Percentiles rank a stretch among this genome's conserved stretches.
phyloP scores from a whole-genome alignment of 2,888 invertebrate species.

The Amphipoea oculea region DNA sequence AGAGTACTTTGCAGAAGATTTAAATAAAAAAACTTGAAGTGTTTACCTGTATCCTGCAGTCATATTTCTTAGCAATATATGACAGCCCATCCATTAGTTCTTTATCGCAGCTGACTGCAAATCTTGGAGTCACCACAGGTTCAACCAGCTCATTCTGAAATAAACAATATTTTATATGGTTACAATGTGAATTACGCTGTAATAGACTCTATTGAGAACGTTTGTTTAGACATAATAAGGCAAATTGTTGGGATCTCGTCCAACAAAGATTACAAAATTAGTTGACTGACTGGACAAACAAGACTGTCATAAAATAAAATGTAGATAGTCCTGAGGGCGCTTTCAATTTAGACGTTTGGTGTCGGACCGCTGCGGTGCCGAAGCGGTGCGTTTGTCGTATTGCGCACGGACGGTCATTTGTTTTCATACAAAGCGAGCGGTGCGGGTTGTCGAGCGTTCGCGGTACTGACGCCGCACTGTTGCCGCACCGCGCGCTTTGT shows the following conservation, averaged over 20 bases:
- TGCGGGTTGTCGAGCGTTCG: too few species aligned
- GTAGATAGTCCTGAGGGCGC: neutral
- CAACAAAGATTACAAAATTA: neutral
- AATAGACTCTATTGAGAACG: neutral
- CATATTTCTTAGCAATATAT: constrained; percentile 91
- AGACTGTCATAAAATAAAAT: neutral
- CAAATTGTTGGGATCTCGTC: neutral
- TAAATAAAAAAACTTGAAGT: neutral
- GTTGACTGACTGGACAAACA: too few species aligned
- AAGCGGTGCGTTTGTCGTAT: too few species aligned
- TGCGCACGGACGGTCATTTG: too few species aligned
- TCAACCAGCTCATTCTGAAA: constrained; percentile 92
- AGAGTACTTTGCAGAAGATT: neutral
- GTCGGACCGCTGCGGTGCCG: too few species aligned
- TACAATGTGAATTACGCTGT: neutral
- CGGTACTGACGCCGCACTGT: too few species aligned
- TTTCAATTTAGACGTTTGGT: too few species aligned
- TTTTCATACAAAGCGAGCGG: too few species aligned
- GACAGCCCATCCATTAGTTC: constrained; percentile 93
- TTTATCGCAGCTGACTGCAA: constrained; percentile 94
- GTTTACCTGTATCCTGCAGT: constrained; percentile 94
- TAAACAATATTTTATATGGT: constrained; percentile 8
- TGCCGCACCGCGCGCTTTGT: too few species aligned
- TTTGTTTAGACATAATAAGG: neutral
- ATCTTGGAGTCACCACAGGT: constrained; percentile 96